Conservation (phyloP, 2,888 invertebrate species). For the Caenorhabditis imperialis region DNA sequence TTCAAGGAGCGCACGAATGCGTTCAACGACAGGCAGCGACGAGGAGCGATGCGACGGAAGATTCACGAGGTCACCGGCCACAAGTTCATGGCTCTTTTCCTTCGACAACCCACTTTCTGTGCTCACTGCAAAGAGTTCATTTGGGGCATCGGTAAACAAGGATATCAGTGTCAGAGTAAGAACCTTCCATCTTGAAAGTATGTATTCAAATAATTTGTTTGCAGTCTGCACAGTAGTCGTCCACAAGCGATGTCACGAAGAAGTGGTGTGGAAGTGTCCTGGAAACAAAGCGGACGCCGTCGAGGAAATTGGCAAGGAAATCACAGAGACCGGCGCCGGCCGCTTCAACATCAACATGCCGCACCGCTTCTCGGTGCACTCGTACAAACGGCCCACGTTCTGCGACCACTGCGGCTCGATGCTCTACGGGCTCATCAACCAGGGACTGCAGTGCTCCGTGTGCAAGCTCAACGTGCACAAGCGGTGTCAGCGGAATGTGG, state of each 20-base stretch:
- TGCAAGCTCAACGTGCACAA: conserved; percentile 98
- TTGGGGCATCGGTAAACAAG: conserved; percentile 84
- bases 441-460: conserved; percentile 90
- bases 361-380: conserved; percentile 93
- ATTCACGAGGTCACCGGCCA: conserved; percentile 93
- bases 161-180: conserved; percentile 81
- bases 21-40: conserved; percentile 88
- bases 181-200: too few species aligned
- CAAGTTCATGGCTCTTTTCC: conserved; percentile 99
- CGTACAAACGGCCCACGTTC: conserved; percentile 95
- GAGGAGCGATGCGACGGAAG: conserved; percentile 96
- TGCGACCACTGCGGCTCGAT: conserved; percentile 99
- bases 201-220: conserved; percentile 72
- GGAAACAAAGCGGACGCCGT: conserved; percentile 85
- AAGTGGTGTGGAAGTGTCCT: conserved; percentile 97
- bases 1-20: conserved; percentile 93
- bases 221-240: conserved; percentile 98
- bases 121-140: conserved; percentile 99
- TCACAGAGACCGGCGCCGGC: conserved; percentile 68
- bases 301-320: conserved; percentile 69
- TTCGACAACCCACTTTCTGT: conserved; percentile 99
- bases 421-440: conserved; percentile 94
- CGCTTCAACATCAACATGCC: conserved; percentile 98
- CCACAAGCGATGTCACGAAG: conserved; percentile 97
- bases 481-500: conserved; percentile 98